A percentile compares a stretch with the other conserved stretches of the same genome.
Conservation (phyloP, 2,113 vertebrate species). For the Aspiorhynchus laticeps region DNA sequence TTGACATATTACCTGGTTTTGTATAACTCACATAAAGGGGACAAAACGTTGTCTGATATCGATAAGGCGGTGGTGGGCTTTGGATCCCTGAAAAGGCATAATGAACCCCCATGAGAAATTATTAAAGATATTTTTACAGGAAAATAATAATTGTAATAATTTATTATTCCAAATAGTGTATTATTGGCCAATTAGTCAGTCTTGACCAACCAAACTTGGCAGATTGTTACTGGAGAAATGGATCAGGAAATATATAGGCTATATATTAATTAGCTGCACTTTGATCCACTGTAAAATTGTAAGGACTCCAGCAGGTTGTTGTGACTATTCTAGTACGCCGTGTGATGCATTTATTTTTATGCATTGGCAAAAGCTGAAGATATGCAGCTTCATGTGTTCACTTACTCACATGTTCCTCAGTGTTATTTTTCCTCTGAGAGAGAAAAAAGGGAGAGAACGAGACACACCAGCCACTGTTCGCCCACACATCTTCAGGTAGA, state of each 20-base stretch:
- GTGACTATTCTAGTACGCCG: background rate
- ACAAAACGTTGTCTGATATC: background rate
- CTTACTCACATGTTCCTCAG: constrained; percentile 3
- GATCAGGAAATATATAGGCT: background rate
- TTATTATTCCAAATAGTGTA: background rate
- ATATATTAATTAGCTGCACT: background rate
- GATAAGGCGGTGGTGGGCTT: background rate
- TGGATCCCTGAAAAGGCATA: background rate
- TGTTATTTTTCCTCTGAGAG: constrained; percentile 26
- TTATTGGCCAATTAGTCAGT: background rate
- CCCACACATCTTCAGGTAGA: constrained; percentile 39
- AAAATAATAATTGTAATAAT: background rate
- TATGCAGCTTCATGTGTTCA: constrained; percentile 17
- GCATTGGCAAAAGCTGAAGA: background rate
- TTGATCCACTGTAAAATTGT: background rate
- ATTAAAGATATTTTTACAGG: background rate
- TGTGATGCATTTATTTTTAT: background rate
- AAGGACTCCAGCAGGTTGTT: background rate
- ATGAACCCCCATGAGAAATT: background rate
- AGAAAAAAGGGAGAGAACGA: background rate
- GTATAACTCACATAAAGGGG: background rate
- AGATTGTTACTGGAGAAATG: background rate
- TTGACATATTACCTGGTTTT: background rate
- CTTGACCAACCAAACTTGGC: background rate
- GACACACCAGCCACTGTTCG: constrained; percentile 15